phyloP scores from a whole-genome alignment of 1,140 invertebrate species.

The Listronotus bonariensis region DNA sequence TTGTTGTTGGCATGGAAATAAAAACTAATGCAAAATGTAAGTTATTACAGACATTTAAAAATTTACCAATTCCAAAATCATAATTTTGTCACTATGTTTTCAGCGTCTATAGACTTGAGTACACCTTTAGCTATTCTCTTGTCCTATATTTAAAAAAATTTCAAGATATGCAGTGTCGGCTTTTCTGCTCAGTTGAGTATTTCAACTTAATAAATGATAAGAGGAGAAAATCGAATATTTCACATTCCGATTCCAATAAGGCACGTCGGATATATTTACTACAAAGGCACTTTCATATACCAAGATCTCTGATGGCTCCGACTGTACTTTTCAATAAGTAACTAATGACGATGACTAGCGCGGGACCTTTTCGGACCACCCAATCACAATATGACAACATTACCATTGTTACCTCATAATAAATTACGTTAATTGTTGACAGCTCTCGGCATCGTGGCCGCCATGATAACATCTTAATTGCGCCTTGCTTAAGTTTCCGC shows the following conservation, averaged over 20 bases:
- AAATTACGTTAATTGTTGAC: slow-evolving; percentile 57
- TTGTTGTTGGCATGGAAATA: too few species aligned
- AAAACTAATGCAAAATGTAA: too few species aligned
- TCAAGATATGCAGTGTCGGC: slow-evolving; percentile 12
- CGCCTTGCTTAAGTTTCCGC: slow-evolving; percentile 52
- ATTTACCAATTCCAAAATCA: too few species aligned
- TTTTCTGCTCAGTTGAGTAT: slow-evolving; percentile 22
- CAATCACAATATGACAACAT: slow-evolving; percentile 55
- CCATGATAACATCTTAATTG: slow-evolving; percentile 56
- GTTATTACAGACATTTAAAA: too few species aligned
- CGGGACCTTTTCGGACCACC: slow-evolving; percentile 46
- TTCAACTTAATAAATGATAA: slow-evolving; percentile 36
- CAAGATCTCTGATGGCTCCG: slow-evolving; percentile 15
- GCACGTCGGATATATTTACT: slow-evolving; percentile 2
- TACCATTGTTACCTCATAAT: slow-evolving; percentile 55
- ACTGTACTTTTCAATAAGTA: slow-evolving; percentile 49
- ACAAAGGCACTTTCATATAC: neutral
- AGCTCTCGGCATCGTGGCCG: slow-evolving; percentile 52
- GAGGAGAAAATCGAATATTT: slow-evolving; percentile 32
- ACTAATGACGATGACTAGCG: slow-evolving; percentile 53
- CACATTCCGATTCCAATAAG: slow-evolving; percentile 32
- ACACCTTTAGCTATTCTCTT: too few species aligned
- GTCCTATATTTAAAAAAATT: neutral
- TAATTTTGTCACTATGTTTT: too few species aligned
- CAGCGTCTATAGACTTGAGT: too few species aligned